Evolutionary conservation across 2,888 invertebrate genomes (phyloP), one percentile per base, ranked within the genome.

Genomic region (Chrysopilus asiliformis): DNA sequence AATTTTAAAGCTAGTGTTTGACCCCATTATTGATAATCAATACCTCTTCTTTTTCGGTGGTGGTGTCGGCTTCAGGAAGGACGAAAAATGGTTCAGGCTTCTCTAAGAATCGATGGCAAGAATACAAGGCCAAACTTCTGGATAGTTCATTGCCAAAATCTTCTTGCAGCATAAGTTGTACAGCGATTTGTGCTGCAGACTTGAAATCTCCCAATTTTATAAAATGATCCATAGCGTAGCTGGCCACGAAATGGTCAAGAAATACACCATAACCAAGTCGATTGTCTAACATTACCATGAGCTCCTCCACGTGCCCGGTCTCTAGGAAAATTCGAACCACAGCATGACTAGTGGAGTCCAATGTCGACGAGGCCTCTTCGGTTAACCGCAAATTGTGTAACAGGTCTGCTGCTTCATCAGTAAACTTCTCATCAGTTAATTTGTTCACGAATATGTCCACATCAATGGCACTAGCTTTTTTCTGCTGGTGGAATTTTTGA

Each of bases 191-290:
- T 0, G 85, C 79, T 12, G 93, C 94, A 40, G 70, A 67, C 27
- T 67, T 66, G 55, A 66, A 80, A 52, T 85, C 71, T 37, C 76
- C 65, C 20, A 68, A 63, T 51, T 78, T 74, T 38, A 94, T 62
- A 49, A 86, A 78, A 37, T 71, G 68, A 55, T 94, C 80, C 64
- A 95, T 67, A 24, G 91, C 60, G 34, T 93, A 66, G 58, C 86
- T 89, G 7, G 78, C 78, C 19, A 74, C 68, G 47, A 76, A 81
- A 41, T 74, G 61, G 62, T 95, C 90, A n/a, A 89, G 72, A 55
- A 94, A 94, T 20, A 97, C 62, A 2, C 97, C 97, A 67, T 82
- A 95, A 53, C 81, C 80, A 12, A 84, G 57, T 36, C 86, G 77
- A 56, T 93, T 82, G 51, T 80, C 74, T 30, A 95, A 64, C 6